Evolutionary conservation across 1,140 invertebrate species (phyloP), one percentile per base, ranked within the genome.

Genomic region (Trachymyrmex cornetzi): DNA sequence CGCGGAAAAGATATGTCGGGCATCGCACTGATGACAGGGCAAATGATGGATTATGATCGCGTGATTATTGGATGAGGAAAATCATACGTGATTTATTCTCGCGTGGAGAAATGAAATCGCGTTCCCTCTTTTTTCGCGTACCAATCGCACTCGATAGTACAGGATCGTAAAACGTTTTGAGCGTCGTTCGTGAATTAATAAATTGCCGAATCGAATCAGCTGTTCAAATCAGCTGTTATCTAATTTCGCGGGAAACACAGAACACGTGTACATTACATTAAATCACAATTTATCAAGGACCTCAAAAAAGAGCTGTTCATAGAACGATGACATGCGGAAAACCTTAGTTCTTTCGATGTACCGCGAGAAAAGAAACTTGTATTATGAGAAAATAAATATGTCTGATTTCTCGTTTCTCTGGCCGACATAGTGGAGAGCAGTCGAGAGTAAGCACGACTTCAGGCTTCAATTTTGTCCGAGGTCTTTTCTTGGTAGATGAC

Each of bases 31-130:
- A 27, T n/a, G 66, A 48, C 19, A 30, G 19, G 12, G 3, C n/a
- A 0, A 44, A 22, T 34, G 34, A 53, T 38, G 48, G 6, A 53
- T 53, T 50, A 6, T 19, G 44, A 66, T 1, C 3, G 63, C n/a
- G 55, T 27, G 64, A 81, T 77, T 61, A 48, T 69, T 7, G 30
- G 12, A 48, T 16, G 1, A 14, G 22, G 2, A 77, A 48, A 77
- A 11, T 63, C 11, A 75, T 5, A 16, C 12, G 19, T 66, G 24
- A 66, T 79, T 79, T 79, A 66, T 53, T 66, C 12, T 14, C 11
- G 38, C 19, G 61, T 50, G 27, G 55, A 57, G 9, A 48, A 19
- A 77, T 64, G 19, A 34, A 48, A 77, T 61, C 7, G 30, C n/a
- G 22, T 19, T 19, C 14, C 22, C 24, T 27, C 24, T 9, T 27